A percentile compares a stretch with the other conserved stretches of the same genome.
phyloP scores from a whole-genome alignment of 2,888 invertebrate species.

The Acrocera orbiculus region DNA sequence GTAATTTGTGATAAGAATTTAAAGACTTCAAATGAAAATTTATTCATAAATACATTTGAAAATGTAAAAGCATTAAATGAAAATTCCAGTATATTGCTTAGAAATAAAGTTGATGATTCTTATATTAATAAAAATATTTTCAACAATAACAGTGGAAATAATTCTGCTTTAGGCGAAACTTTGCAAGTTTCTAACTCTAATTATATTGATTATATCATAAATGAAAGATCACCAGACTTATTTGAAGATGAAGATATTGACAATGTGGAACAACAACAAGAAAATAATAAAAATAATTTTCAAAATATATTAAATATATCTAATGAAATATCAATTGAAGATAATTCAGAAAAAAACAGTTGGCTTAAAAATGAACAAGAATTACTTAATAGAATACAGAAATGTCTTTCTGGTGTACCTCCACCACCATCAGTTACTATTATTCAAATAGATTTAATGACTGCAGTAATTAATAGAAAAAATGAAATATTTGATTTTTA shows the following conservation, averaged over 20 bases:
- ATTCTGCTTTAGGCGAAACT: no score
- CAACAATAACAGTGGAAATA: no score
- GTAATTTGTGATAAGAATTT: no score
- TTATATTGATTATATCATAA: no score
- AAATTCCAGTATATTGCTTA: no score
- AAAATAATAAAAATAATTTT: not conserved
- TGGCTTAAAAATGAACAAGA: slow-evolving; percentile 17
- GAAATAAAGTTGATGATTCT: no score
- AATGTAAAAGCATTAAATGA: no score
- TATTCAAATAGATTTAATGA: slow-evolving; percentile 44
- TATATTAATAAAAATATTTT: no score
- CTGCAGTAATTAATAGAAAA: slow-evolving; percentile 43
- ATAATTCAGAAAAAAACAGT: slow-evolving; percentile 4
- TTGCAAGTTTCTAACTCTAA: no score
- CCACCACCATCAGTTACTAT: slow-evolving; percentile 61
- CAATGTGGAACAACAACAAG: slow-evolving; percentile 14
- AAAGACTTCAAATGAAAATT: no score
- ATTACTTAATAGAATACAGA: slow-evolving; percentile 32
- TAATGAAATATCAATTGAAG: not conserved
- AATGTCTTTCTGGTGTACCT: slow-evolving; percentile 46
- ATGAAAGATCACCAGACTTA: slow-evolving; percentile 42
- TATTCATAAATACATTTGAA: no score
- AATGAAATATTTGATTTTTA: slow-evolving; percentile 30
- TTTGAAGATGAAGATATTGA: slow-evolving; percentile 43
- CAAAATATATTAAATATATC: slow-evolving; percentile 1